Conservation (phyloP, 2,797 vertebrate genomes). For the Thaleichthys pacificus region DNA sequence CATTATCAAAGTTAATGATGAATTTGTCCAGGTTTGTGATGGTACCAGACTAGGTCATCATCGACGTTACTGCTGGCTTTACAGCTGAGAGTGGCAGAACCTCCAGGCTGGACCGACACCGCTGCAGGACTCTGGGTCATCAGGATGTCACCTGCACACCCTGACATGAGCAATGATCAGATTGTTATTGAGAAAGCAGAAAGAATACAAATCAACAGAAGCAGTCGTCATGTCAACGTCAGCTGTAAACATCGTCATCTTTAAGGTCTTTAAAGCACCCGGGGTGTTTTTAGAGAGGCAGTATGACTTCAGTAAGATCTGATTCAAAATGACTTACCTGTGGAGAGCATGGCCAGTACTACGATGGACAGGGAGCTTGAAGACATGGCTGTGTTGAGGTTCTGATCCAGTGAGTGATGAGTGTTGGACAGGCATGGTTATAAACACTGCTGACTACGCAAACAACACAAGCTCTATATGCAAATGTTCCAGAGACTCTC, state of each 20-base stretch:
- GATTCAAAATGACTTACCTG: neutral
- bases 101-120: neutral
- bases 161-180: neutral
- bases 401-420: neutral
- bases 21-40: neutral
- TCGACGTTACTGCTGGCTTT: neutral
- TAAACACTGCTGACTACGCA: neutral
- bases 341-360: neutral
- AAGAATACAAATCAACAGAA: too few species aligned
- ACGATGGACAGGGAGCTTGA: neutral
- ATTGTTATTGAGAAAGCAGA: too few species aligned
- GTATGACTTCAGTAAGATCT: neutral
- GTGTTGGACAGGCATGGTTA: neutral
- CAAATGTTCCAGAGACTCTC: too few species aligned
- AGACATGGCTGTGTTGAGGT: neutral
- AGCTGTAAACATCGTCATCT: too few species aligned
- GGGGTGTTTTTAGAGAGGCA: neutral
- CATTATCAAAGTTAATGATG: neutral
- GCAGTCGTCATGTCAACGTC: neutral
- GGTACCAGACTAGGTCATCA: neutral
- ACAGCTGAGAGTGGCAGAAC: neutral
- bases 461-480: neutral
- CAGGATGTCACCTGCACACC: neutral
- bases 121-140: neutral
- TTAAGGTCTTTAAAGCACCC: too few species aligned